These are phyloP conservation scores for Zaprionus lineosus DNA, from an alignment of 2,888 invertebrate species.

Conservation along the genomic window DNA sequence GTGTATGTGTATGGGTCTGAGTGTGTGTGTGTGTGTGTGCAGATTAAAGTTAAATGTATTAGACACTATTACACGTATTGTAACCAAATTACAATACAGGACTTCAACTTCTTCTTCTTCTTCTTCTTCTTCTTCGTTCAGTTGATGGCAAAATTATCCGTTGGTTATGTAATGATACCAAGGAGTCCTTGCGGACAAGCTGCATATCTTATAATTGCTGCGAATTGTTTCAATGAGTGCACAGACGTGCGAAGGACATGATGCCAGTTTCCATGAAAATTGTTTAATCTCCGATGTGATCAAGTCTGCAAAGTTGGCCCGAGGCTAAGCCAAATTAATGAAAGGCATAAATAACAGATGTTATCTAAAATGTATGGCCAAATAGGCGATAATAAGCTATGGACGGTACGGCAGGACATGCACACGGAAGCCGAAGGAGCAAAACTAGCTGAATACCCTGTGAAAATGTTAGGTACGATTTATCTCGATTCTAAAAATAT, in stretches of 20 bases:
- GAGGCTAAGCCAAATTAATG: constrained; percentile 13
- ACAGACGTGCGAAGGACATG: not conserved
- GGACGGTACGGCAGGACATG: too few species aligned
- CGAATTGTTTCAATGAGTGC: too few species aligned
- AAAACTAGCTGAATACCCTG: too few species aligned
- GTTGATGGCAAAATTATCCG: too few species aligned
- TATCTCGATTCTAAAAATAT: too few species aligned
- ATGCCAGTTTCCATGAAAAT: constrained; percentile 9
- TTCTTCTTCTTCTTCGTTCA: too few species aligned
- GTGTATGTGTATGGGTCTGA: not conserved
- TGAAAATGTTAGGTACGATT: too few species aligned
- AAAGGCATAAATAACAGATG: constrained; percentile 14
- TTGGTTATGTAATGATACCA: too few species aligned
- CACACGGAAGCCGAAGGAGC: too few species aligned
- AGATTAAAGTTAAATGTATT: constrained; percentile 52
- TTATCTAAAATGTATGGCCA: constrained; percentile 4
- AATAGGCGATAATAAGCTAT: constrained; percentile 6
- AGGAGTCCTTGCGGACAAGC: too few species aligned
- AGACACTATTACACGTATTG: constrained; percentile 46
- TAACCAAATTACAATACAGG: constrained; percentile 44
- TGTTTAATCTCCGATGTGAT: constrained; percentile 8
- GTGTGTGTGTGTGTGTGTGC: constrained; percentile 1
- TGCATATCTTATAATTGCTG: constrained; percentile 31
- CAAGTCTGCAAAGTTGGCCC: not conserved
- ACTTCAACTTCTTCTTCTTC: constrained; percentile 26